Evolutionary conservation across 2,113 vertebrate genomes (phyloP), one percentile per base, ranked within the genome.

Genomic region (Spheniscus mendiculus): DNA sequence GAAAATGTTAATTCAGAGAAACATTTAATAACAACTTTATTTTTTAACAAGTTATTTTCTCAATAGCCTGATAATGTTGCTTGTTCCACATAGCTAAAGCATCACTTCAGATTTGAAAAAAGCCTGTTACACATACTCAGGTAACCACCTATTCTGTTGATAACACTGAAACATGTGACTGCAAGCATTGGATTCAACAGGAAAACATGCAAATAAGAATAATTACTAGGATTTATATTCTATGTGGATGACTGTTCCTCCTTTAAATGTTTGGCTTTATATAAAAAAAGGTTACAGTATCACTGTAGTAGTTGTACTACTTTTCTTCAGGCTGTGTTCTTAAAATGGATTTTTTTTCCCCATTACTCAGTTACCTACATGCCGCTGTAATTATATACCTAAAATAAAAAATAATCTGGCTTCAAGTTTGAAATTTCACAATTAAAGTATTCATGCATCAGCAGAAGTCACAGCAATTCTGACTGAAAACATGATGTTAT

Each of bases 321-420:
- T 62, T 61, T 23, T 82, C 26, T 53, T 19, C n/a, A n/a, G 20
- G 13, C 13, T 61, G 11, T n/a, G 26, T 47, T n/a, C 23, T 53
- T 55, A 77, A 61, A 49, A 40, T 0, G 0, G 3, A 14, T 34
- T 20, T 30, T 23, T 17, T 17, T 38, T 38, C 3, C 1, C n/a
- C 49, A 23, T 29, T 38, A 44, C 32, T 66, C 19, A 17, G 7
- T 53, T 62, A 67, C 38, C 34, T 38, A 45, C 19, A 38, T 38
- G 32, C 59, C 50, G 21, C 36, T 58, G 32, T 30, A 32, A 58
- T 26, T 25, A 22, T 17, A 73, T 17, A 52, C 6, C 8, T 38
- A 27, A 45, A 71, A 32, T 80, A 53, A 61, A 76, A 45, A 69
- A 25, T 11, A 52, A 67, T 16, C 40, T 47, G 34, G 12, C 14